These are phyloP conservation scores for Carlito syrichta DNA, from an alignment of 2,113 vertebrate species.

Conservation along the genomic window DNA sequence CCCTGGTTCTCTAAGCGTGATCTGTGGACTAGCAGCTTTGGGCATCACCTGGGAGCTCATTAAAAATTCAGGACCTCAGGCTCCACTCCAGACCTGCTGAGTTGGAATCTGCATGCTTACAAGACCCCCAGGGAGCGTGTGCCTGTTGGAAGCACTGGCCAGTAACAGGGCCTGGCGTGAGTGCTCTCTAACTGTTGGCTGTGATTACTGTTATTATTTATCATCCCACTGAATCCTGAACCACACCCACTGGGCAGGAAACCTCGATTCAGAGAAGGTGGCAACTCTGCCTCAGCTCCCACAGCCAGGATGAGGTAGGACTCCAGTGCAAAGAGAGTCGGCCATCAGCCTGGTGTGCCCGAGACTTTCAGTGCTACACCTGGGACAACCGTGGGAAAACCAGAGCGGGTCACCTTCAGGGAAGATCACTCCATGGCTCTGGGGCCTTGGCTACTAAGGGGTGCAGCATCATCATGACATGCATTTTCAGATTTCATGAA, in stretches of 20 bases:
- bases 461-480: neutral
- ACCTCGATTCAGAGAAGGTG: neutral
- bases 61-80: neutral
- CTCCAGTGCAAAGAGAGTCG: neutral
- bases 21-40: neutral
- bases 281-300: neutral
- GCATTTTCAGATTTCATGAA: neutral
- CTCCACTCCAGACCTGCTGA: neutral
- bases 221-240: neutral
- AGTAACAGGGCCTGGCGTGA: neutral
- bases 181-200: neutral
- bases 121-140: neutral
- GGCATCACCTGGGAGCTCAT: neutral
- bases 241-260: conserved; percentile 14
- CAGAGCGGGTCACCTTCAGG: rapidly evolving
- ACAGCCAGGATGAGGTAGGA: neutral
- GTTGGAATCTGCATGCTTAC: neutral
- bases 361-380: neutral
- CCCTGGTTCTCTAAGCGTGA: neutral
- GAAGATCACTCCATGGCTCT: neutral
- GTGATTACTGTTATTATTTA: conserved; percentile 28
- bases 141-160: neutral
- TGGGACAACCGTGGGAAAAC: neutral
- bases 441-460: neutral
- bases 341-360: neutral